Evolutionary conservation across 2,113 vertebrate species (phyloP).

Genomic region (Spea multiplicata): DNA sequence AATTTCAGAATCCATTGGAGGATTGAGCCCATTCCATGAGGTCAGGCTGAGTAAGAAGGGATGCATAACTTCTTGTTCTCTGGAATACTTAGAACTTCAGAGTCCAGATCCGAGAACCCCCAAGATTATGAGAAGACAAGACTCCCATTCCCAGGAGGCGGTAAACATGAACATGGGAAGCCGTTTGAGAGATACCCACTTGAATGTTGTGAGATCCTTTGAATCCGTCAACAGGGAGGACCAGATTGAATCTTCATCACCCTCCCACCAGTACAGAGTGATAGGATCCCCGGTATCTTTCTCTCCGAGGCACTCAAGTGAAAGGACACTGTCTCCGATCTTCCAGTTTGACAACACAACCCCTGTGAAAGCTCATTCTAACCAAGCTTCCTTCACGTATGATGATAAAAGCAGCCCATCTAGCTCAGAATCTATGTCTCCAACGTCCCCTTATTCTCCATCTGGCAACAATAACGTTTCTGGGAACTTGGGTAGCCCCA

Average conservation of each 20-base stretch:
- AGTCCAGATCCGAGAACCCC: slow-evolving; percentile 79
- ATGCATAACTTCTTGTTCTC: slow-evolving; percentile 87
- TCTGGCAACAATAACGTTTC: slow-evolving; percentile 39
- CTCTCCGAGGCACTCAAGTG: slow-evolving; percentile 64
- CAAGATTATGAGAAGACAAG: slow-evolving; percentile 76
- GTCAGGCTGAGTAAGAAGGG: slow-evolving; percentile 72
- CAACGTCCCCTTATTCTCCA: slow-evolving; percentile 57
- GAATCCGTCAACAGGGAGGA: slow-evolving; percentile 70
- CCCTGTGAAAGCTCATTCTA: slow-evolving; percentile 61
- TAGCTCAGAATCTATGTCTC: slow-evolving; percentile 60
- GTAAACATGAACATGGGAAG: slow-evolving; percentile 43
- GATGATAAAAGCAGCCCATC: slow-evolving; percentile 62
- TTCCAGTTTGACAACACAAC: slow-evolving; percentile 60
- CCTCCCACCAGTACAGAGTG: slow-evolving; percentile 66
- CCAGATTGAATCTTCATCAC: slow-evolving; percentile 66
- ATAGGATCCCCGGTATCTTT: slow-evolving; percentile 63
- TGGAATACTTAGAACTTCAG: slow-evolving; percentile 91
- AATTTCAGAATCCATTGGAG: slow-evolving; percentile 61
- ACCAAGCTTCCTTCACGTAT: slow-evolving; percentile 63
- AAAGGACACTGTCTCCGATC: slow-evolving; percentile 67
- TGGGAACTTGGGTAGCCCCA: slow-evolving; percentile 70
- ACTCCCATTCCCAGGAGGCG: slow-evolving; percentile 70
- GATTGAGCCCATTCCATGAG: slow-evolving; percentile 71
- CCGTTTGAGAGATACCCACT: slow-evolving; percentile 63
- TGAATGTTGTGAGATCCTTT: slow-evolving; percentile 70